Evolutionary conservation across 2,888 invertebrate species (phyloP).

Genomic region (Antheraea yamamai): DNA sequence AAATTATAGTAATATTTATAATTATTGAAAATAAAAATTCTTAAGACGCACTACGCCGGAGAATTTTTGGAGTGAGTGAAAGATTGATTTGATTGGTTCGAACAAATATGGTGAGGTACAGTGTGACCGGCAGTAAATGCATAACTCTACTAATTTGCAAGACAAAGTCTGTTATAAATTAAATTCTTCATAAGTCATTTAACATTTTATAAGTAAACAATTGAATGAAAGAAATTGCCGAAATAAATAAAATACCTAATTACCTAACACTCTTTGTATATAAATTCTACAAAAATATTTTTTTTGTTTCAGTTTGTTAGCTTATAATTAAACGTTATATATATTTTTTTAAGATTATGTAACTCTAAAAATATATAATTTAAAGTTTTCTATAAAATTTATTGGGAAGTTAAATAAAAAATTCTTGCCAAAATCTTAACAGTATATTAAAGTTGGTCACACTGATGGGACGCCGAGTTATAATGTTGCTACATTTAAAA

Average conservation of each 20-base stretch:
- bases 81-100: conserved; percentile 26
- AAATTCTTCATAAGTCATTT: background rate
- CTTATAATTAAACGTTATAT: background rate
- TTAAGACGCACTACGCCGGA: conserved; percentile 33
- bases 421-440: background rate
- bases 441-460: background rate
- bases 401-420: background rate
- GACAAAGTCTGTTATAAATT: background rate
- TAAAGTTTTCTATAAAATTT: background rate
- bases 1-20: conserved; percentile 49
- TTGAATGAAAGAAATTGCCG: background rate
- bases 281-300: background rate
- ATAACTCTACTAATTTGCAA: background rate
- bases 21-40: conserved; percentile 35
- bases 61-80: conserved; percentile 33
- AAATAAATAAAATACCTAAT: background rate
- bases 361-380: background rate
- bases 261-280: background rate
- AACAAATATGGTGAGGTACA: conserved; percentile 21
- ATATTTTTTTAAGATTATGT: background rate
- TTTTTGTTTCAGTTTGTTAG: background rate
- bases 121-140: background rate
- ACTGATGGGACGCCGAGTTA: background rate
- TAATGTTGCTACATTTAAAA: conserved; percentile 21
- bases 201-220: background rate